Percentiles rank a stretch among this genome's conserved stretches.
Conservation (phyloP, 1,140 invertebrate species). For the Tetragnatha versicolor region DNA sequence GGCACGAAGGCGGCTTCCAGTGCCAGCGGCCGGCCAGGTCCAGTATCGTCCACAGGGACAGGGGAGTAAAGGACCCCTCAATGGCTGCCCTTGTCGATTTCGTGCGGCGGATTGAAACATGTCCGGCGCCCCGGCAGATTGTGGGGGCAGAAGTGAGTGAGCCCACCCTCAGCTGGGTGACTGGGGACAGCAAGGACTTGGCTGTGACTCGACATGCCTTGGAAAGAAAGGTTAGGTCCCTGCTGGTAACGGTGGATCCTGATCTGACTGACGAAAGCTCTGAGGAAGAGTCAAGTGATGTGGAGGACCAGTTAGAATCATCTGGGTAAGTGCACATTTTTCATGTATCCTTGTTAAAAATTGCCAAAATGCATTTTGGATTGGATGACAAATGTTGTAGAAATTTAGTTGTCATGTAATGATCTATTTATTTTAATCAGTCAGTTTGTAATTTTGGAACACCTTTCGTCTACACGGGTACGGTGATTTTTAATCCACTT, state of each 20-base stretch:
- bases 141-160: neutral
- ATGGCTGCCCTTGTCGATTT: constrained; percentile 68
- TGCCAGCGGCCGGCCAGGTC: constrained; percentile 38
- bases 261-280: constrained; percentile 36
- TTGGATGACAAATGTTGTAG: neutral
- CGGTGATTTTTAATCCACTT: no score
- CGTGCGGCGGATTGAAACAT: constrained; percentile 68
- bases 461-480: no score
- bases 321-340: constrained; percentile 16
- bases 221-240: neutral
- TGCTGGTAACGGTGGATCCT: constrained; percentile 3
- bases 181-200: no score
- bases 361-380: neutral
- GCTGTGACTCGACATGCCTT: neutral
- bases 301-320: neutral
- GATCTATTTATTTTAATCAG: no score
- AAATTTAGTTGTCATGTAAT: no score
- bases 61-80: constrained; percentile 66
- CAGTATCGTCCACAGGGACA: neutral
- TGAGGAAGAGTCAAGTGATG: constrained; percentile 23
- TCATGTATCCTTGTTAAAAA: neutral
- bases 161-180: neutral
- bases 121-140: constrained; percentile 47
- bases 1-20: constrained; percentile 65
- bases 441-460: no score